These are phyloP conservation scores for Hapalemur alaotrensis DNA, from an alignment of 2,797 vertebrate genomes.

Conservation along the genomic window DNA sequence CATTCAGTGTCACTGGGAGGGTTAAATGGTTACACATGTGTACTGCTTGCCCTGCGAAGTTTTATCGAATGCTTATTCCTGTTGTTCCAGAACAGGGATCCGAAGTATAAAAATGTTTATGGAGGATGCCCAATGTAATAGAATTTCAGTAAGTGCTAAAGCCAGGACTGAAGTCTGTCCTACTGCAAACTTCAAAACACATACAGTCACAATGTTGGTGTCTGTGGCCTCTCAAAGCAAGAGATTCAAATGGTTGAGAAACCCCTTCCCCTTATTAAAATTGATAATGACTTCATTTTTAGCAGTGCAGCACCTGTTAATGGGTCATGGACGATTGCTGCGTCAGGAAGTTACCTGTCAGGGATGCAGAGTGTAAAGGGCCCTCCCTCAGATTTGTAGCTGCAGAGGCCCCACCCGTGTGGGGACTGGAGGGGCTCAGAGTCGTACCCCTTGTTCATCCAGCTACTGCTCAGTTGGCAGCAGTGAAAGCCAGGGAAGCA, in stretches of 20 bases:
- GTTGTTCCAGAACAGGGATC: neutral
- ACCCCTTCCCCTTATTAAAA: neutral
- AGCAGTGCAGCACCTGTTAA: neutral
- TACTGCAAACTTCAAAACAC: neutral
- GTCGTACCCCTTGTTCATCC: rapidly evolving
- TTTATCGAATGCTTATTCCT: neutral
- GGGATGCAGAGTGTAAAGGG: neutral
- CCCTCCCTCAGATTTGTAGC: neutral
- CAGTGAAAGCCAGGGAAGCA: neutral
- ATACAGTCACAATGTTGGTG: neutral
- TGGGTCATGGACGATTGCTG: neutral
- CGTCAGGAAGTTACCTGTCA: neutral
- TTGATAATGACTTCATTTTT: neutral
- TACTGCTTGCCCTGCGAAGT: neutral
- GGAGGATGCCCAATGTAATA: neutral
- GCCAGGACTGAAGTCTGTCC: neutral
- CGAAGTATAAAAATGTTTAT: neutral
- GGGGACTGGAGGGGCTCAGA: no score
- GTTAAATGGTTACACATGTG: neutral
- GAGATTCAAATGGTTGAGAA: neutral
- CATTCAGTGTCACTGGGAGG: neutral
- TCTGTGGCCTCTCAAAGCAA: neutral
- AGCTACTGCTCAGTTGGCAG: neutral
- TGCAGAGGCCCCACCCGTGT: rapidly evolving
- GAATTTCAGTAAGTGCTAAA: neutral